Conservation (phyloP, 2,797 vertebrate species). For the Poecilia velifera region DNA sequence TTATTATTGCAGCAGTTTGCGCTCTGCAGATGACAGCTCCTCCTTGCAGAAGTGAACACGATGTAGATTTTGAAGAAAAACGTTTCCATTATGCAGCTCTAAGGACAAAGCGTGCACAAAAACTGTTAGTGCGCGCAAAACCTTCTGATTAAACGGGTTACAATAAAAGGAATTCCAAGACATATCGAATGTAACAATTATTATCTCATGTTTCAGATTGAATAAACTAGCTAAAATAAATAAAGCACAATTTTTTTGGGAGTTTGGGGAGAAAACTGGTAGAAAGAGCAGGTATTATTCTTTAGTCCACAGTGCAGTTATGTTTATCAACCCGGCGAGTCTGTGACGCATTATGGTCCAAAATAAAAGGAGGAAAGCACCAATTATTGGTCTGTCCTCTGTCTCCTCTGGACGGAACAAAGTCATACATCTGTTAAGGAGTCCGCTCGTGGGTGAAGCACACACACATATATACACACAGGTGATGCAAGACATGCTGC, state of each 20-base stretch:
- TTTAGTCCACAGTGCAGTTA: conserved; percentile 18
- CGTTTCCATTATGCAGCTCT: background rate
- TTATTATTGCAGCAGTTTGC: no score
- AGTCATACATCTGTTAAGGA: background rate
- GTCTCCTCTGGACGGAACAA: conserved; percentile 7
- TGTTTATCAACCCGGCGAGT: conserved; percentile 39
- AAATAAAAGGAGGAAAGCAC: conserved; percentile 32
- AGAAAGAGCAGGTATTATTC: conserved; percentile 20
- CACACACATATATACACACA: background rate
- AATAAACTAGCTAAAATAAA: no score
- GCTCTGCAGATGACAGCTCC: no score
- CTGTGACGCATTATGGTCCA: conserved; percentile 36
- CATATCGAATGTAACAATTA: no score
- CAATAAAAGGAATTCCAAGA: background rate
- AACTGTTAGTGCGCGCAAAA: background rate
- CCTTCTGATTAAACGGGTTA: background rate
- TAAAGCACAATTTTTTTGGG: background rate
- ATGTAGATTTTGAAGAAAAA: no score
- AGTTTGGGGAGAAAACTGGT: background rate
- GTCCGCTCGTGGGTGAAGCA: background rate
- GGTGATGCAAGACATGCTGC: conserved; percentile 14
- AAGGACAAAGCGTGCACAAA: background rate
- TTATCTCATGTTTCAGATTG: no score
- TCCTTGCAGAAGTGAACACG: no score
- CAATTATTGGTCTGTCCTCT: conserved; percentile 22